Conservation (phyloP, 1,140 invertebrate species). For the Oreohelix idahoensis region DNA sequence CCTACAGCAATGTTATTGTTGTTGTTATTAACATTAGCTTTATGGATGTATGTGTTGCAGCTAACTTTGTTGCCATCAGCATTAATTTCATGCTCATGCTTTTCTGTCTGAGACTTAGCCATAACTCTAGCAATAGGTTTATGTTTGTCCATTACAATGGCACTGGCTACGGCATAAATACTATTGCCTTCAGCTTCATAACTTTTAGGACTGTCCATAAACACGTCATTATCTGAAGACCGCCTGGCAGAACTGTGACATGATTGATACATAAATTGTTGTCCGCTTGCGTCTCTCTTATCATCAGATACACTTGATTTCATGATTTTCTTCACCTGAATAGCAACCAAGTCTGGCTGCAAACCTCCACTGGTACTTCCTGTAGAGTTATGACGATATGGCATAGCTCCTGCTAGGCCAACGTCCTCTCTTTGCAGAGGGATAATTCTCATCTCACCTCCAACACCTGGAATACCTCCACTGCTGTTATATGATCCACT, state of each 20-base stretch:
- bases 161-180: conserved; percentile 36
- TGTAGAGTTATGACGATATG: conserved; percentile 42
- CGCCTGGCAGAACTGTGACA: conserved; percentile 77
- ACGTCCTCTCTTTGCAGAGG: conserved; percentile 42
- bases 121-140: conserved; percentile 88
- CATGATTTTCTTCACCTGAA: conserved; percentile 70
- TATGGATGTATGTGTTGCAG: neutral
- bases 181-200: conserved; percentile 57
- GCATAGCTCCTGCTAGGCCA: conserved; percentile 33
- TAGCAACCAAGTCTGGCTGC: conserved; percentile 73
- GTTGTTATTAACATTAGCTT: neutral
- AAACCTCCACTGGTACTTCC: conserved; percentile 41
- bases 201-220: conserved; percentile 37
- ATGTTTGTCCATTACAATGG: conserved; percentile 70
- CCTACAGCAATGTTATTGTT: conserved; percentile 2
- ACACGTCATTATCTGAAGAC: conserved; percentile 48
- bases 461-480: conserved; percentile 5
- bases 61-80: conserved; percentile 55
- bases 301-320: conserved; percentile 42
- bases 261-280: conserved; percentile 79
- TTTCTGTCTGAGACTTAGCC: conserved; percentile 74
- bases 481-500: neutral
- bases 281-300: conserved; percentile 55
- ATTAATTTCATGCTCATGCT: conserved; percentile 63
- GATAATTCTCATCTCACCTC: conserved; percentile 43